Conservation (phyloP, 2,113 vertebrate genomes). For the Brachyhypopomus occidentalis region DNA sequence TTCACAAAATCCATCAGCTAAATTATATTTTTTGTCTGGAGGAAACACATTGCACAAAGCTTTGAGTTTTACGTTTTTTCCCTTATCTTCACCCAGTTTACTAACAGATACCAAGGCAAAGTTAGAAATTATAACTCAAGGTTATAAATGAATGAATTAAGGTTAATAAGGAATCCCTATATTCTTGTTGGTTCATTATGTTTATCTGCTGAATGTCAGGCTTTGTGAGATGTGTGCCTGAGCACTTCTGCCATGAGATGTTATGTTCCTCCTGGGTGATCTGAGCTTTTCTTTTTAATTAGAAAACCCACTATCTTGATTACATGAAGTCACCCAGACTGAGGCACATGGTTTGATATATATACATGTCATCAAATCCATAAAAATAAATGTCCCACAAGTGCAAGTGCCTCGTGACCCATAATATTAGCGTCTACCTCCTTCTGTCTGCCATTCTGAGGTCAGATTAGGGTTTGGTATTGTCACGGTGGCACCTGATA, state of each 20-base stretch:
- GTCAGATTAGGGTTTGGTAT: constrained; percentile 31
- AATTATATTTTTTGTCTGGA: neutral
- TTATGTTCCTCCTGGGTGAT: constrained; percentile 67
- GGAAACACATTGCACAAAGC: neutral
- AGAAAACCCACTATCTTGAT: constrained; percentile 70
- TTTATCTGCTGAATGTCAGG: constrained; percentile 16
- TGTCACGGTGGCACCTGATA: constrained; percentile 26
- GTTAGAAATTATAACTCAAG: neutral
- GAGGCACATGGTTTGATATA: constrained; percentile 41
- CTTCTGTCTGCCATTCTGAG: constrained; percentile 45
- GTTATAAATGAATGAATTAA: neutral
- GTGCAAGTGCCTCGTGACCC: neutral
- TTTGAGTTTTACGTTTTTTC: neutral
- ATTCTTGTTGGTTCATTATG: neutral
- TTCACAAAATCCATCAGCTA: neutral
- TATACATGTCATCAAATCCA: constrained; percentile 21
- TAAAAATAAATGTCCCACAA: constrained; percentile 21
- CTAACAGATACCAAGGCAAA: neutral
- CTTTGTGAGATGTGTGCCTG: constrained; percentile 50
- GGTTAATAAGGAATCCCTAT: neutral
- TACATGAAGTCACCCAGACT: constrained; percentile 54
- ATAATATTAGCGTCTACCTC: neutral
- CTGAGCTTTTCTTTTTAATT: constrained; percentile 68
- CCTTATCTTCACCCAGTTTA: neutral
- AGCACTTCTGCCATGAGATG: constrained; percentile 54